Evolutionary conservation across 2,888 invertebrate genomes (phyloP).

Genomic region (Andrena dorsata): DNA sequence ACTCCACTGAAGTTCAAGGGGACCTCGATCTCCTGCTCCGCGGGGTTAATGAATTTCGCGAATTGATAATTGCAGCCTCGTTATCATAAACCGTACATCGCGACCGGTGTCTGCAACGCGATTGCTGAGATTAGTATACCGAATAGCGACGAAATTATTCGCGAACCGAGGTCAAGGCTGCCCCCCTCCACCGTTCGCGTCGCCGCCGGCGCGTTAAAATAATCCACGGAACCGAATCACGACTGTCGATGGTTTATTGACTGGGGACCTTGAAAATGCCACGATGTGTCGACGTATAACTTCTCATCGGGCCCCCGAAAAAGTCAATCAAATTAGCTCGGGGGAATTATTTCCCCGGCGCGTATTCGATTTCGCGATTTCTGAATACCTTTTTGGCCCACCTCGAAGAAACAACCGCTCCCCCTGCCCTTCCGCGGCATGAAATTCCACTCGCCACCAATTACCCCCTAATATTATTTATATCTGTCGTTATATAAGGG

Average conservation of each 20-base stretch:
- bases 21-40: not conserved
- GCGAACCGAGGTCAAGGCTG: constrained; percentile 52
- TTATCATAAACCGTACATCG: constrained; percentile 53
- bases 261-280: constrained; percentile 35
- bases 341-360: constrained; percentile 19
- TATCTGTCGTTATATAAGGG: constrained; percentile 59
- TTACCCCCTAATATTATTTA: constrained; percentile 75
- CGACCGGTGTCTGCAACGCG: not conserved
- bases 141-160: constrained; percentile 41
- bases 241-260: constrained; percentile 42
- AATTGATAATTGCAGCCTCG: constrained; percentile 53
- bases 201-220: constrained; percentile 50
- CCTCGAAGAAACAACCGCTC: constrained; percentile 17
- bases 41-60: constrained; percentile 48
- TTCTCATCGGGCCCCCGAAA: not conserved
- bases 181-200: constrained; percentile 13
- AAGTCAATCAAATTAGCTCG: not conserved
- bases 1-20: constrained; percentile 15
- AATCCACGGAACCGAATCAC: constrained; percentile 46
- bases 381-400: constrained; percentile 28
- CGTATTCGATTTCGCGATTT: constrained; percentile 38
- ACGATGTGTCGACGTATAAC: not conserved
- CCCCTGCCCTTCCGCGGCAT: constrained; percentile 49
- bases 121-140: constrained; percentile 43
- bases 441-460: constrained; percentile 69